Evolutionary conservation across 1,140 invertebrate species (phyloP), one percentile per base, ranked within the genome.

Genomic region (Latrodectus geometricus): DNA sequence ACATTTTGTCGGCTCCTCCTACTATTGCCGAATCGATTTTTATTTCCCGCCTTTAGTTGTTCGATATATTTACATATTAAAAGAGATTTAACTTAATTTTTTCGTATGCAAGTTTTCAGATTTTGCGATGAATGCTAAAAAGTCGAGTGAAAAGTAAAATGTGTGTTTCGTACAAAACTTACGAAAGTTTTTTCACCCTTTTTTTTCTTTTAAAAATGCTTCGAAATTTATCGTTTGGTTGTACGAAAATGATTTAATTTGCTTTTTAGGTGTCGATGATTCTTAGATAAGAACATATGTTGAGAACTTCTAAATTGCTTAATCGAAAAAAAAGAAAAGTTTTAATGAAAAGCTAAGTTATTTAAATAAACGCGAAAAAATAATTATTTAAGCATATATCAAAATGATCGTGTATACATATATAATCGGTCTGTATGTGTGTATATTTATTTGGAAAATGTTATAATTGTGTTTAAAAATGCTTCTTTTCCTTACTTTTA

Each of bases 31-130:
- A 86, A 86, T 86, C 83, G 83, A 86, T 86, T 86, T 86, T 74
- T 74, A 70, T 86, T 72, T 81, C 74, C 83, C 65, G 20, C 66
- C 52, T 86, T 77, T 77, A 72, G 74, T 77, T 86, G 74, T 86
- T 86, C 83, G 83, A 86, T 86, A 86, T 86, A 86, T 86, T 86
- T 86, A 78, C 83, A 86, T 86, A 86, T 86, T 86, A 86, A 86
- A 86, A 50, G 83, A 86, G 83, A 66, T 86, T 86, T 86, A 86
- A 86, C 83, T 78, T 86, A 86, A 86, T 86, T 86, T 86, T 70
- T 79, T 84, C 54, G 35, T 35, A 35, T 35, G 35, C 35, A 35
- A 65, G 75, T 74, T 66, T 77, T 56, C 23, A 61, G 74, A 35
- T 72, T 56, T 23, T 5, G 50, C 49, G 83, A 86, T 86, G 83